These are phyloP conservation scores for Platycercus adscitus DNA, from an alignment of 2,113 vertebrate species.

Conservation along the genomic window DNA sequence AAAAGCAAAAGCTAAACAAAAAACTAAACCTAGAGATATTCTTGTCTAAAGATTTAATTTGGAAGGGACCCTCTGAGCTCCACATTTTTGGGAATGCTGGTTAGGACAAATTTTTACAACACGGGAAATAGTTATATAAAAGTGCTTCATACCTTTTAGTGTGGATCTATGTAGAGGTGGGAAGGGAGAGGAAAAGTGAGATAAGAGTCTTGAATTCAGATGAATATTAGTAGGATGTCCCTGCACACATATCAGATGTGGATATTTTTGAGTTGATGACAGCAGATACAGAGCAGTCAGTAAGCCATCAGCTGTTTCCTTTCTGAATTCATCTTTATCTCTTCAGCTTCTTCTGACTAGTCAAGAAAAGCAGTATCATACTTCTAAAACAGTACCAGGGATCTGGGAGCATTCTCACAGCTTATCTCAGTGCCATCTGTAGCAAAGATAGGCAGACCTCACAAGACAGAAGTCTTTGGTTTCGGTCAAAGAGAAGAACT, in stretches of 20 bases:
- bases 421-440: not conserved
- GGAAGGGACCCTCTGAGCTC: not conserved
- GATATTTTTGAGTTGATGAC: not conserved
- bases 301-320: not conserved
- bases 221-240: not conserved
- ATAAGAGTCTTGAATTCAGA: not conserved
- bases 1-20: accelerated
- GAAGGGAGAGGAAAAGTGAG: not conserved
- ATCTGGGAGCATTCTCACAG: not conserved
- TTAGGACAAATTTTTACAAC: not conserved
- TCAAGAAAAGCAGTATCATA: not conserved
- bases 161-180: not conserved
- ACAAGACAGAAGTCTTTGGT: not conserved
- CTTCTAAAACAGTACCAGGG: not conserved
- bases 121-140: not conserved
- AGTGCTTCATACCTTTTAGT: not conserved
- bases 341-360: not conserved
- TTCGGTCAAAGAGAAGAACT: not conserved
- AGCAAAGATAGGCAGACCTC: not conserved
- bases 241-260: not conserved
- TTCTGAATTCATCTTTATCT: not conserved
- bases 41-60: not conserved
- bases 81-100: not conserved
- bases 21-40: not conserved
- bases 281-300: not conserved